These are phyloP conservation scores for Plebejus anna DNA, from an alignment of 2,888 invertebrate genomes.

Conservation along the genomic window DNA sequence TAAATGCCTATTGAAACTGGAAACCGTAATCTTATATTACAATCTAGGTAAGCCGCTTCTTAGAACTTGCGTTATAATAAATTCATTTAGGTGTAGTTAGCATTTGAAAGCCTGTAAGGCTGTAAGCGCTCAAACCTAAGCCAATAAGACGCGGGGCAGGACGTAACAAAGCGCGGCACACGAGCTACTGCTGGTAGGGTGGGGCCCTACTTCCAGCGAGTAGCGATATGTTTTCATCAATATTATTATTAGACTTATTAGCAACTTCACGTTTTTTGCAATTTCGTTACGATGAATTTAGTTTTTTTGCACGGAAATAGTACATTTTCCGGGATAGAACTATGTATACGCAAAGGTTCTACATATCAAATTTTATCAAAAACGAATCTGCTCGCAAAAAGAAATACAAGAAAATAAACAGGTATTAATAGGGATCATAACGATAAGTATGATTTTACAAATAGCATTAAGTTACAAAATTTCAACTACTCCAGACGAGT, in stretches of 20 bases:
- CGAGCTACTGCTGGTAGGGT: slow-evolving; percentile 21
- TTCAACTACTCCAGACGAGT: not conserved
- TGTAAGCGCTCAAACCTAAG: slow-evolving; percentile 32
- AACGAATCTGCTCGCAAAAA: not conserved
- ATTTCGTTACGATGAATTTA: too few species aligned
- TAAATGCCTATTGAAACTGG: slow-evolving; percentile 5
- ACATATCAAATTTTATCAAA: too few species aligned
- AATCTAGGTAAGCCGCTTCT: slow-evolving; percentile 24
- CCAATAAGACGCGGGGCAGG: slow-evolving; percentile 31
- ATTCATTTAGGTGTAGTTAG: slow-evolving; percentile 34
- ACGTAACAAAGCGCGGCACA: slow-evolving; percentile 24
- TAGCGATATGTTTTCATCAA: not conserved
- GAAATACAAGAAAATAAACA: not conserved
- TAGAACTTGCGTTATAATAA: slow-evolving; percentile 31
- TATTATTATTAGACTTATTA: too few species aligned
- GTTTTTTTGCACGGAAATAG: too few species aligned
- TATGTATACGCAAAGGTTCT: too few species aligned
- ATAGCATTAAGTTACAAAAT: not conserved
- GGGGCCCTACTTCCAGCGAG: not conserved
- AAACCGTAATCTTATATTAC: slow-evolving; percentile 27
- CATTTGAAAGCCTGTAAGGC: slow-evolving; percentile 32
- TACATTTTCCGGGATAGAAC: too few species aligned
- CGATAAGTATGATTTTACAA: not conserved
- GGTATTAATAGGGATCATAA: not conserved
- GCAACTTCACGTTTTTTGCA: too few species aligned